These are phyloP conservation scores for Heliconius melpomene DNA, from an alignment of 1,140 invertebrate genomes.

Conservation along the genomic window DNA sequence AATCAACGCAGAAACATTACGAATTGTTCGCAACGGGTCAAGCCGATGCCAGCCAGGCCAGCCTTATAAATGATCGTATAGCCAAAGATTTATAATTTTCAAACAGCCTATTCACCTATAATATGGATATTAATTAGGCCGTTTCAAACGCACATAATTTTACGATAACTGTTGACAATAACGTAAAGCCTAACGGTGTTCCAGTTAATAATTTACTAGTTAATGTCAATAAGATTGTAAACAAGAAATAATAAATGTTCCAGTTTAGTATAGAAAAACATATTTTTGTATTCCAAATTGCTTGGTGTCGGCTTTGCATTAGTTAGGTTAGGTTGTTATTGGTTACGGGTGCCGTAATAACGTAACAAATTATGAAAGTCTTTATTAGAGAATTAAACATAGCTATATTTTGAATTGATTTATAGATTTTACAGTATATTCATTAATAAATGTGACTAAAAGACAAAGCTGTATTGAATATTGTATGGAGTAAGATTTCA, in stretches of 20 bases:
- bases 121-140: slow-evolving; percentile 30
- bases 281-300: slow-evolving; percentile 32
- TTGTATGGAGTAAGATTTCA: background rate
- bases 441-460: background rate
- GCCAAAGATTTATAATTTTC: slow-evolving; percentile 29
- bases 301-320: slow-evolving; percentile 24
- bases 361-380: slow-evolving; percentile 17
- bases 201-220: slow-evolving; percentile 31
- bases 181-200: slow-evolving; percentile 34
- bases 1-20: slow-evolving; percentile 27
- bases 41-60: background rate
- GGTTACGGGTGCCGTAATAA: slow-evolving; percentile 1
- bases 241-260: slow-evolving; percentile 33
- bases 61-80: slow-evolving; percentile 18
- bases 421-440: background rate
- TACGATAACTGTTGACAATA: slow-evolving; percentile 35
- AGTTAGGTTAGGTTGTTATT: slow-evolving; percentile 21
- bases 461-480: background rate
- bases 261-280: background rate
- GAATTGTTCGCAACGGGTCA: slow-evolving; percentile 14
- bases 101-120: slow-evolving; percentile 20
- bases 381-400: slow-evolving; percentile 10
- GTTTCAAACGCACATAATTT: slow-evolving; percentile 29
- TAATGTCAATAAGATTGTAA: slow-evolving; percentile 21
- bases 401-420: background rate